Evolutionary conservation across 1,140 invertebrate species (phyloP).

Genomic region (Pseudomyrmex dendroicus): DNA sequence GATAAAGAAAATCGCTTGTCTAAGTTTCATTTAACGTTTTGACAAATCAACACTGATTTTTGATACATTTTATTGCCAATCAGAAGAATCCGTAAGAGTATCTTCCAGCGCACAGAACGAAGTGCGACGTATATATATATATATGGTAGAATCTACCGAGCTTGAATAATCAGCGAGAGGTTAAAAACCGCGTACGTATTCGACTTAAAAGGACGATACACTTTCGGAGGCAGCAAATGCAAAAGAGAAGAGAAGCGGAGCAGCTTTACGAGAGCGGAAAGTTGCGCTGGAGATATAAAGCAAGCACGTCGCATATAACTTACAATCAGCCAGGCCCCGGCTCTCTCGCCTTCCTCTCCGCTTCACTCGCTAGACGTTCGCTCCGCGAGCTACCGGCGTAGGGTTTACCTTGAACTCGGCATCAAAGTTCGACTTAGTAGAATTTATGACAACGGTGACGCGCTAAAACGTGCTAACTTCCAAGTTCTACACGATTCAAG

Average conservation of each 20-base stretch:
- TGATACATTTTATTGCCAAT: not conserved
- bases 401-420: slow-evolving; percentile 73
- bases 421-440: slow-evolving; percentile 73
- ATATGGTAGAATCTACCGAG: not conserved
- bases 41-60: not conserved
- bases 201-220: slow-evolving; percentile 76
- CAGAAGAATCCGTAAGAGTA: not conserved
- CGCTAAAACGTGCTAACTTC: slow-evolving; percentile 60
- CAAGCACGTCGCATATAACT: slow-evolving; percentile 85
- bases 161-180: slow-evolving; percentile 64
- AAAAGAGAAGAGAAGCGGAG: slow-evolving; percentile 73
- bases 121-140: not conserved
- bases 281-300: slow-evolving; percentile 84
- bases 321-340: slow-evolving; percentile 82
- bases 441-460: slow-evolving; percentile 68
- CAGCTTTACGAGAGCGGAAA: slow-evolving; percentile 85
- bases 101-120: not conserved
- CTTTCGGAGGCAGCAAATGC: slow-evolving; percentile 75
- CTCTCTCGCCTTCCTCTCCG: slow-evolving; percentile 66
- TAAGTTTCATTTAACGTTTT: not conserved
- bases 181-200: slow-evolving; percentile 78
- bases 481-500: slow-evolving; percentile 58
- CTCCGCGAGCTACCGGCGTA: slow-evolving; percentile 66
- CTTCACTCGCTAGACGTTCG: slow-evolving; percentile 73
- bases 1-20: not conserved